Conservation (phyloP, 2,113 vertebrate genomes). For the Pyrgilauda ruficollis region DNA sequence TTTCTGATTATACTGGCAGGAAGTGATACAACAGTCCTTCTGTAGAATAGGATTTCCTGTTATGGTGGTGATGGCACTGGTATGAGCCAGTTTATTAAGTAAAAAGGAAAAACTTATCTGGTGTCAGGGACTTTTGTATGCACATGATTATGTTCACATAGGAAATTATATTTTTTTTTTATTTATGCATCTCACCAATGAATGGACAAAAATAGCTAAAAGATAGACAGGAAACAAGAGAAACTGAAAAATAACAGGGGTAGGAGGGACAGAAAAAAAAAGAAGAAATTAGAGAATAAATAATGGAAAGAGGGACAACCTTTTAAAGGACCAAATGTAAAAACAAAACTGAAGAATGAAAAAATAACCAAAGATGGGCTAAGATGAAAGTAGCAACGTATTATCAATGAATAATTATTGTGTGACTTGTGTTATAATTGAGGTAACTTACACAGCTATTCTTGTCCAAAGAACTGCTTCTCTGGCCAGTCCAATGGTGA, state of each 20-base stretch:
- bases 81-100: background rate
- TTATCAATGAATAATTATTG: background rate
- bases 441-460: background rate
- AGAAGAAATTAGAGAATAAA: background rate
- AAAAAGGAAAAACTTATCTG: background rate
- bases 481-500: background rate
- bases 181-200: background rate
- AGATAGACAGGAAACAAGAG: background rate
- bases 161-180: background rate
- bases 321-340: background rate
- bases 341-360: background rate
- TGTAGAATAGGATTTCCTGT: background rate
- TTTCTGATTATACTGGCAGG: background rate
- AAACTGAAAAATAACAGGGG: background rate
- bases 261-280: background rate
- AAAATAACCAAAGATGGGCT: background rate
- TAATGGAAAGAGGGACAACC: background rate
- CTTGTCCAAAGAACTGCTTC: background rate
- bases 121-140: background rate
- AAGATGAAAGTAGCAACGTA: background rate
- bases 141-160: background rate
- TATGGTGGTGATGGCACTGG: background rate
- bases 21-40: background rate
- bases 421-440: background rate
- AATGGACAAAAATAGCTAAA: background rate